Percentiles rank a stretch among this genome's conserved stretches.
These are phyloP conservation scores for Sebastes trivittatus DNA, from an alignment of 2,797 vertebrate genomes.

Conservation along the genomic window DNA sequence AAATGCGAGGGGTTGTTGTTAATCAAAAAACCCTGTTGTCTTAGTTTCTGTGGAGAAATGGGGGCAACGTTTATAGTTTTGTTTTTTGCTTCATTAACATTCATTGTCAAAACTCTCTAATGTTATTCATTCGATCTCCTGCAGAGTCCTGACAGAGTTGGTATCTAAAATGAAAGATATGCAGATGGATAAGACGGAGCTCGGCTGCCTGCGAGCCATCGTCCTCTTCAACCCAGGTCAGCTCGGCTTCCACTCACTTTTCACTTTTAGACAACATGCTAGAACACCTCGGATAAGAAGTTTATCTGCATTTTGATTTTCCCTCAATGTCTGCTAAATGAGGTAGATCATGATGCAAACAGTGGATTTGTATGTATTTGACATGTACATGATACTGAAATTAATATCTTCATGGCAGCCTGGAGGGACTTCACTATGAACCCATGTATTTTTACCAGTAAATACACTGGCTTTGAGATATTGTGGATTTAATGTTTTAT, in stretches of 20 bases:
- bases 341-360: background rate
- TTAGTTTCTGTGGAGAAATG: background rate
- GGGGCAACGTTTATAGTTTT: background rate
- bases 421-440: background rate
- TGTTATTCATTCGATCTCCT: slow-evolving; percentile 10
- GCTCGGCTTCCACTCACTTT: background rate
- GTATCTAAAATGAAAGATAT: slow-evolving; percentile 99
- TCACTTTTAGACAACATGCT: background rate
- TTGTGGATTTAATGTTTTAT: background rate
- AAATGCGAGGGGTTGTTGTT: background rate
- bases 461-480: background rate
- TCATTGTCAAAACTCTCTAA: background rate
- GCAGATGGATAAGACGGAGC: slow-evolving; percentile 98
- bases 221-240: slow-evolving; percentile 96
- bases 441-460: background rate
- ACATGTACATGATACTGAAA: background rate
- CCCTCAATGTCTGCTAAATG: background rate
- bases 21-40: background rate
- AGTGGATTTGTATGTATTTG: background rate
- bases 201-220: slow-evolving; percentile 94
- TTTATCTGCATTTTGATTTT: background rate
- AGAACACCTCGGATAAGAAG: background rate
- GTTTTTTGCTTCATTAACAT: background rate
- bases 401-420: background rate
- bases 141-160: slow-evolving; percentile 93